Evolutionary conservation across 2,113 vertebrate species (phyloP).

Genomic region (Leiothrix lutea): DNA sequence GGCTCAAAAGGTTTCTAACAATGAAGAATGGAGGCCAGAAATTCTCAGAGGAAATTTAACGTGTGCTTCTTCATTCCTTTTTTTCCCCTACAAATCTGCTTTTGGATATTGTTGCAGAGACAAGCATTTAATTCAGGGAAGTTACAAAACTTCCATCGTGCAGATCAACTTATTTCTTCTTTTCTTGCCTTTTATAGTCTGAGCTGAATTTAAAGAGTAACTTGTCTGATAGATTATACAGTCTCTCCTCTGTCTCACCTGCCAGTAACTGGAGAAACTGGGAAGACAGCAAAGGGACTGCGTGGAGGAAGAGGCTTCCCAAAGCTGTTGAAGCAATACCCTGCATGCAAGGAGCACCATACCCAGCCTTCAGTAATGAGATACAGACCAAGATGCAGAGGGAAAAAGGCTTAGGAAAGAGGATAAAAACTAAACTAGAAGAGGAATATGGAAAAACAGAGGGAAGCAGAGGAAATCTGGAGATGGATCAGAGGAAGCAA

Average conservation of each 20-base stretch:
- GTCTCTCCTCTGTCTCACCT: background rate
- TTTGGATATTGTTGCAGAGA: background rate
- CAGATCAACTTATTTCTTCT: background rate
- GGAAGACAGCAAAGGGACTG: background rate
- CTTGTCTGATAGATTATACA: background rate
- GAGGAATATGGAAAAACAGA: background rate
- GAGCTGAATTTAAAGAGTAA: background rate
- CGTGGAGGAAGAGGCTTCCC: background rate
- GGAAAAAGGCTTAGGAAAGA: background rate
- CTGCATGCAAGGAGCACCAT: background rate
- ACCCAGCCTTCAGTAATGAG: background rate
- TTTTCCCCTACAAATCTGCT: background rate
- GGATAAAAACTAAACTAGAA: background rate
- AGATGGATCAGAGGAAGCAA: background rate
- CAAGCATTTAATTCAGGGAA: background rate
- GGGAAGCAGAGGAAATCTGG: background rate
- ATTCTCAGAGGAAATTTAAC: background rate
- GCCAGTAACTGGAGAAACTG: background rate
- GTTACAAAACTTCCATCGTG: background rate
- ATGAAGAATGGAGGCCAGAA: background rate
- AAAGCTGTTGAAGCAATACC: background rate
- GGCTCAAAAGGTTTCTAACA: background rate
- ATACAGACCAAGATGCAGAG: background rate
- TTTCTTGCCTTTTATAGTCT: background rate
- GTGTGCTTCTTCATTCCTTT: rapidly evolving